These are phyloP conservation scores for Dicentrarchus labrax DNA, from an alignment of 2,113 vertebrate species.

Conservation along the genomic window DNA sequence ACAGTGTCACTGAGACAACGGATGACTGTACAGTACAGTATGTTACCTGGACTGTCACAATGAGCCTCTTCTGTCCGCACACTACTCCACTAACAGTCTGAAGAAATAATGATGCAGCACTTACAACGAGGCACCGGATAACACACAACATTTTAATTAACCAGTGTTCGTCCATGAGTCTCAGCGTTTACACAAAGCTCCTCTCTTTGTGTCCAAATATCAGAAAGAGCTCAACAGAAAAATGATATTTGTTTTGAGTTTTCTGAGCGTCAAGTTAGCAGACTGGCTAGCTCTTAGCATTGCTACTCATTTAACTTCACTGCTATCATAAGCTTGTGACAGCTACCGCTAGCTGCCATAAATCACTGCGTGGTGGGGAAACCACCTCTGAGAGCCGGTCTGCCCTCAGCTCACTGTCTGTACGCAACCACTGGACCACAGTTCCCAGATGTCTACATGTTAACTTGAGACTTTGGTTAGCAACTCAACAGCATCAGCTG, in stretches of 20 bases:
- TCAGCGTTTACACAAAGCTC: neutral
- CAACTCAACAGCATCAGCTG: conserved; percentile 19
- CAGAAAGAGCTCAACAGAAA: fast-evolving
- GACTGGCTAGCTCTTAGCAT: conserved; percentile 42
- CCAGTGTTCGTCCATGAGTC: too few species aligned
- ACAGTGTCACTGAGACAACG: neutral
- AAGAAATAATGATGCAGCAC: neutral
- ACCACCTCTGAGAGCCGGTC: fast-evolving
- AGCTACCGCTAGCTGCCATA: neutral
- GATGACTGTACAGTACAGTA: neutral
- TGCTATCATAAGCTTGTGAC: neutral
- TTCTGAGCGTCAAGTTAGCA: conserved; percentile 12
- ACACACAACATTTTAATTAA: too few species aligned
- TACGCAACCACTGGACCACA: neutral
- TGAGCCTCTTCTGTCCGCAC: neutral
- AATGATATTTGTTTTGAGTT: conserved; percentile 33
- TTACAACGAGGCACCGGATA: neutral
- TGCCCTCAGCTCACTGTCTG: fast-evolving
- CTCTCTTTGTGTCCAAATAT: neutral
- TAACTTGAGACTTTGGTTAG: conserved; percentile 7
- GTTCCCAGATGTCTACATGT: neutral
- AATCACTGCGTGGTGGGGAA: neutral
- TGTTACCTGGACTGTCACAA: neutral
- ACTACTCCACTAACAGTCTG: neutral
- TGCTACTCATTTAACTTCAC: conserved; percentile 36